A percentile compares a stretch with the other conserved stretches of the same genome.
phyloP scores from a whole-genome alignment of 2,888 invertebrate genomes.

The Dyspetes luteomarginatus region DNA sequence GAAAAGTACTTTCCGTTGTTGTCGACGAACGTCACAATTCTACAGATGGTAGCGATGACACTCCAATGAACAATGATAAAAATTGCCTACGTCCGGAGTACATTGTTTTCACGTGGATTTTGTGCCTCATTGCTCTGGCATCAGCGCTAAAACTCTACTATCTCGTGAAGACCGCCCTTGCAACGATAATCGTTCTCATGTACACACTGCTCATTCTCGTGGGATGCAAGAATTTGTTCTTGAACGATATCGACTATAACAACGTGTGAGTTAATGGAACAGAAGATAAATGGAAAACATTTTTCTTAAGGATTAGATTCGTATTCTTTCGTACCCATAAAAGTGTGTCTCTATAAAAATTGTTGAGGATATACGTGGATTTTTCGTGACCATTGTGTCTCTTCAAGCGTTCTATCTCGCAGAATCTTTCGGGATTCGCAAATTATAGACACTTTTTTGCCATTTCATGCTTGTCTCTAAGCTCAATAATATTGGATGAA shows the following conservation, averaged over 20 bases:
- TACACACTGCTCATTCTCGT: constrained; percentile 89
- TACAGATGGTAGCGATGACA: background rate
- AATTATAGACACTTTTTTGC: too few species aligned
- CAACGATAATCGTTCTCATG: constrained; percentile 89
- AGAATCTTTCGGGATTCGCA: too few species aligned
- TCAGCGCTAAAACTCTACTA: constrained; percentile 96
- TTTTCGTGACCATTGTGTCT: too few species aligned
- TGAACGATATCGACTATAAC: constrained; percentile 68
- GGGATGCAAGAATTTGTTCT: constrained; percentile 85
- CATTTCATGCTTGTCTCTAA: too few species aligned
- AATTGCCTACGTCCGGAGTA: constrained; percentile 92
- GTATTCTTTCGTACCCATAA: too few species aligned
- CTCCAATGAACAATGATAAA: constrained; percentile 27
- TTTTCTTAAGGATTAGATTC: too few species aligned
- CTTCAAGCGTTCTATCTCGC: too few species aligned
- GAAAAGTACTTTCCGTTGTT: constrained; percentile 60
- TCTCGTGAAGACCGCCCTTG: constrained; percentile 92
- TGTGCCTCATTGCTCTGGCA: constrained; percentile 95
- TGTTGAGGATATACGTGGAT: too few species aligned
- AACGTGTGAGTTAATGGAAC: constrained; percentile 83
- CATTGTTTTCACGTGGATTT: constrained; percentile 96
- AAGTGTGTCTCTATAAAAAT: too few species aligned
- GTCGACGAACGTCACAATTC: constrained; percentile 37
- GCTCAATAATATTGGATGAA: too few species aligned
- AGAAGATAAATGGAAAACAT: too few species aligned